Evolutionary conservation across 2,888 invertebrate species (phyloP).

Genomic region (Opisthograptis luteolata): DNA sequence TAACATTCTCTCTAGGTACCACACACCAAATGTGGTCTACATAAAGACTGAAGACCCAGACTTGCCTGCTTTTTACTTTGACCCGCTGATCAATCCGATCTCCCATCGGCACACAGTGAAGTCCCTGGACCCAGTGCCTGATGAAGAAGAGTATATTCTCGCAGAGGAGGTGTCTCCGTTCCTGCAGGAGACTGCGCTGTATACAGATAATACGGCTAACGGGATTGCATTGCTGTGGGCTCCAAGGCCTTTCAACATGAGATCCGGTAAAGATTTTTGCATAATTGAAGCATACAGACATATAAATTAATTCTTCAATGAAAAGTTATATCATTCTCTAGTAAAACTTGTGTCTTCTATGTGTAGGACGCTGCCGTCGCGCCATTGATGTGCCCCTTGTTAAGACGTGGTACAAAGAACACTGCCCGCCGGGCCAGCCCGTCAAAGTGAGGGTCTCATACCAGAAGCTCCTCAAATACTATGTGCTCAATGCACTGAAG

Average conservation of each 20-base stretch:
- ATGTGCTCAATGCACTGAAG: constrained; percentile 98
- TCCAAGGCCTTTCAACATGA: constrained; percentile 98
- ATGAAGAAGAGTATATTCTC: constrained; percentile 97
- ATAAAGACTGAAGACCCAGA: constrained; percentile 99
- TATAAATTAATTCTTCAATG: too few species aligned
- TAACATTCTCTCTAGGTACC: constrained; percentile 94
- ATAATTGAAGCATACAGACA: too few species aligned
- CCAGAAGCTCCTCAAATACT: constrained; percentile 99
- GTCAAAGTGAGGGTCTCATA: constrained; percentile 99
- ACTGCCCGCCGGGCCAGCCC: constrained; percentile 97
- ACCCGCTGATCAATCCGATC: constrained; percentile 99
- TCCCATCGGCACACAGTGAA: constrained; percentile 96
- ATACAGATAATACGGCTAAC: constrained; percentile 99
- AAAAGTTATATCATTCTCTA: too few species aligned
- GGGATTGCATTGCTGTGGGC: constrained; percentile 99
- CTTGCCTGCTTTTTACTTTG: constrained; percentile 99
- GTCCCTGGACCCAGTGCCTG: constrained; percentile 93
- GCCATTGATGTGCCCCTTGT: constrained; percentile 99
- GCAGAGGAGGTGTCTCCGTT: constrained; percentile 96
- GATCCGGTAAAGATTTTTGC: constrained; percentile 86
- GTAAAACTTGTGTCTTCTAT: too few species aligned
- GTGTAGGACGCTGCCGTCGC: constrained; percentile 92
- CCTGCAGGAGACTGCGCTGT: constrained; percentile 96
- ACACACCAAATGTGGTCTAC: constrained; percentile 99
- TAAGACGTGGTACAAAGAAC: constrained; percentile 98